Percentiles rank a stretch among this genome's conserved stretches.
Conservation (phyloP, 64 coral and sea anemone genomes). For the Pachyseris speciosa region DNA sequence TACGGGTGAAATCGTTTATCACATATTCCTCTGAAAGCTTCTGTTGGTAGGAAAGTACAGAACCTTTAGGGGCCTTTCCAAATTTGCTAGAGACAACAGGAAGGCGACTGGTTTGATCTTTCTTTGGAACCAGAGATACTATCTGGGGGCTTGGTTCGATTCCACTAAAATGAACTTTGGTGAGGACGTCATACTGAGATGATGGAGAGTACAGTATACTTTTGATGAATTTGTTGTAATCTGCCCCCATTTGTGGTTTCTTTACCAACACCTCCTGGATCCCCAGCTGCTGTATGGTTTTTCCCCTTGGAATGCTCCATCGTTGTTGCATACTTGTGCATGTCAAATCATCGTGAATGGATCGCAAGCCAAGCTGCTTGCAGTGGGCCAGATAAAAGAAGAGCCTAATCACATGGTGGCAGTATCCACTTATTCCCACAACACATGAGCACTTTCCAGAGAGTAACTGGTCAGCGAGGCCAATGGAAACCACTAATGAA, state of each 20-base stretch:
- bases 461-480: too few species aligned
- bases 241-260: constrained; percentile 42
- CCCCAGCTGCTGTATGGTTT: too few species aligned
- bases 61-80: constrained; percentile 63
- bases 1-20: constrained; percentile 60
- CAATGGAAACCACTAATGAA: too few species aligned
- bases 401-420: constrained; percentile 65
- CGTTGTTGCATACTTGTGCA: constrained; percentile 49
- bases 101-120: constrained; percentile 32
- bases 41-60: constrained; percentile 69
- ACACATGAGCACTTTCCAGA: constrained; percentile 71
- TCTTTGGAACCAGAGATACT: constrained; percentile 25
- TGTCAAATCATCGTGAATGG: constrained; percentile 48
- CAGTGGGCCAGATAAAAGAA: constrained; percentile 50
- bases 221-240: constrained; percentile 69
- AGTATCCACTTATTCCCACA: constrained; percentile 51
- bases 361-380: constrained; percentile 61
- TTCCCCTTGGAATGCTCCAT: constrained; percentile 74
- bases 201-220: constrained; percentile 69
- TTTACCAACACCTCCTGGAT: constrained; percentile 61
- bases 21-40: constrained; percentile 65
- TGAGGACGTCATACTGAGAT: too few species aligned
- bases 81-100: constrained; percentile 54
- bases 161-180: too few species aligned
- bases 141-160: constrained; percentile 48